Percentiles rank a stretch among this genome's conserved stretches.
These are phyloP conservation scores for Labia minor DNA, from an alignment of 2,888 invertebrate genomes.

Conservation along the genomic window DNA sequence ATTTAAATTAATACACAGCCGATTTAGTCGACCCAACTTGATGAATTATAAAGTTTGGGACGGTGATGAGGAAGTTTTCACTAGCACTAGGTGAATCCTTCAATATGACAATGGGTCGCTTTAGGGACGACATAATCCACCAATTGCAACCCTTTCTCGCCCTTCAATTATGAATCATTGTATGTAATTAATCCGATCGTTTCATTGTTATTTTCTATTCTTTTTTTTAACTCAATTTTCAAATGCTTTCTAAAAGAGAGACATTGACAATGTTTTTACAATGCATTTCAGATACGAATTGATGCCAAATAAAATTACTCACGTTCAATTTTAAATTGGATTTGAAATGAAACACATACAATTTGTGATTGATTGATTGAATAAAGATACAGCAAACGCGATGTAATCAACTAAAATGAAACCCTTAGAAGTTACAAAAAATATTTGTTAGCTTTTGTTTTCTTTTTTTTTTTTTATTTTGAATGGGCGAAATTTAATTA, in stretches of 20 bases:
- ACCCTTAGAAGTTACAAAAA: constrained; percentile 5
- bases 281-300: not conserved
- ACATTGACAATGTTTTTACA: constrained; percentile 6
- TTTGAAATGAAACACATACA: constrained; percentile 13
- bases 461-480: not conserved
- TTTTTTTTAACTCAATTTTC: not conserved
- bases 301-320: constrained; percentile 13
- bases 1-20: constrained; percentile 13
- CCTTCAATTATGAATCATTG: not conserved
- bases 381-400: constrained; percentile 4
- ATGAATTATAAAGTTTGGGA: not conserved
- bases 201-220: not conserved
- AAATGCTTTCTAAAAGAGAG: not conserved
- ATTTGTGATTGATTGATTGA: constrained; percentile 13
- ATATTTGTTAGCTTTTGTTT: constrained; percentile 2
- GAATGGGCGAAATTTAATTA: not conserved
- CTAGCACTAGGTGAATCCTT: not conserved
- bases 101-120: not conserved
- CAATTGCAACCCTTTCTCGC: not conserved
- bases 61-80: not conserved
- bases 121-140: not conserved
- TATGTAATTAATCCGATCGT: constrained; percentile 13
- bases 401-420: constrained; percentile 13
- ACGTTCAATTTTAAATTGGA: not conserved
- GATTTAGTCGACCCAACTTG: not conserved